A percentile compares a stretch with the other conserved stretches of the same genome.
Conservation (phyloP, 2,113 vertebrate species). For the Limanda limanda region DNA sequence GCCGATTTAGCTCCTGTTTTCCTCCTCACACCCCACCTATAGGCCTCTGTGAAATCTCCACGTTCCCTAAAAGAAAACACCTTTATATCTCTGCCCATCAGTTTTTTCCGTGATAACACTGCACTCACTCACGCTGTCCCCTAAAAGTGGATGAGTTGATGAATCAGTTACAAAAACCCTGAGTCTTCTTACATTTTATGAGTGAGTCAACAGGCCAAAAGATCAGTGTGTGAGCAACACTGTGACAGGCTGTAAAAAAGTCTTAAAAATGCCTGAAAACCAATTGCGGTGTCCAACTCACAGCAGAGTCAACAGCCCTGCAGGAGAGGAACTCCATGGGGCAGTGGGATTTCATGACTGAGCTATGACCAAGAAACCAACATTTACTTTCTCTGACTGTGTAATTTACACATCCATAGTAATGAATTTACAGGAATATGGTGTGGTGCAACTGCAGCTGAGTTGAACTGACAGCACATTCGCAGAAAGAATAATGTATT, state of each 20-base stretch:
- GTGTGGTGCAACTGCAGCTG: not conserved
- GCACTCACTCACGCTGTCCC: not conserved
- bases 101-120: not conserved
- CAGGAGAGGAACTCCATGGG: not conserved
- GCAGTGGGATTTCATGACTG: not conserved
- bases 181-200: too few species aligned
- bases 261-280: too few species aligned
- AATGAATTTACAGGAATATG: not conserved
- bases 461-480: not conserved
- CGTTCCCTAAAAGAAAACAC: not conserved
- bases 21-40: not conserved
- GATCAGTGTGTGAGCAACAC: too few species aligned
- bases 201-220: too few species aligned
- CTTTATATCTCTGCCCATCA: not conserved
- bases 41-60: not conserved
- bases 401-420: not conserved
- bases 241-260: not conserved
- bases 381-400: slow-evolving; percentile 2
- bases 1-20: not conserved
- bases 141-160: too few species aligned
- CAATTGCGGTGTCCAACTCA: not conserved
- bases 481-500: not conserved
- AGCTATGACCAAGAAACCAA: not conserved
- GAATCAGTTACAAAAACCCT: too few species aligned
- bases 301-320: not conserved